Base-by-base conservation (phyloP, 1,140 invertebrate species). In the Tetranychus cinnabarinus region DNA sequence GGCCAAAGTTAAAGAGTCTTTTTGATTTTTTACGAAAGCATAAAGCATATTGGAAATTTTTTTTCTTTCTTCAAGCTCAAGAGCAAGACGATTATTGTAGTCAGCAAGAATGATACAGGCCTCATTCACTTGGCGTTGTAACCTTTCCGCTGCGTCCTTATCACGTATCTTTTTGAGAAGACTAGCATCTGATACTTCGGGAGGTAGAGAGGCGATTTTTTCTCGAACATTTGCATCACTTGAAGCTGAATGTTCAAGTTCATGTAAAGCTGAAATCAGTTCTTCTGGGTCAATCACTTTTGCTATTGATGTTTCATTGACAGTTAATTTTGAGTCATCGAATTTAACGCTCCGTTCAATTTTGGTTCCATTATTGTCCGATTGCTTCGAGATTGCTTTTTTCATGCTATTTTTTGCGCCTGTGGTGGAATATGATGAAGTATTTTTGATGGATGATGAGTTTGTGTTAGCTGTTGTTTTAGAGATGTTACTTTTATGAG, bases 201-300 rank as follows among this genome's bases (percentile, higher is more conserved):
- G 84, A 2, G 91, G 91, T 45, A 96, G 75, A 56, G 84, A 88
- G 0, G 91, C 88, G 66, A 97, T 96, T 69, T 86, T 82, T 72
- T 95, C 87, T 69, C 91, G 75, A 0, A 92, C 85, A 36, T 79
- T 79, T 59, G 89, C 91, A 78, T 97, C 91, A 66, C 85, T 86
- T 0, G 90, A 95, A 1, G 91, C 88, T 65, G 88, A 87, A 67
- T 85, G 88, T 74, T 96, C 91, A 65, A 96, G 77, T 67, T 88
- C 87, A 75, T 85, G 75, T 48, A 90, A 75, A 39, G 70, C 64
- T 62, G 73, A 71, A 5, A 75, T 71, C 6, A 77, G 63, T 33
- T 72, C 70, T 56, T 75, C 71, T 36, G 73, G 64, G 68, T 75
- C 65, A 56, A 56, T 33, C 3, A 36, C 8, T 33, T 52, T 52